These are phyloP conservation scores for Silurus meridionalis DNA, from an alignment of 2,113 vertebrate genomes.

Conservation along the genomic window DNA sequence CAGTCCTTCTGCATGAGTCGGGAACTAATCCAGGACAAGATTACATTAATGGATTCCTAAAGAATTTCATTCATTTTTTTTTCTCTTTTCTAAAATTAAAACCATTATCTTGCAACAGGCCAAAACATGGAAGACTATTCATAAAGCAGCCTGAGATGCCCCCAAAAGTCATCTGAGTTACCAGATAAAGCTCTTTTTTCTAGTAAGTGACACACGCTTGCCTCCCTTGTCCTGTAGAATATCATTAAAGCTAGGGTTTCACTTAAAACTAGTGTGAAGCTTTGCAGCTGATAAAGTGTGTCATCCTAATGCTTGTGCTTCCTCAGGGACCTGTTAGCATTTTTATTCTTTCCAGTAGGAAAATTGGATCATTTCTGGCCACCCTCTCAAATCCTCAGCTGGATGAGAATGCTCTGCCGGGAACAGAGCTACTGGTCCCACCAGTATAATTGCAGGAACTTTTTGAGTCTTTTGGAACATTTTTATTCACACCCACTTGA, in stretches of 20 bases:
- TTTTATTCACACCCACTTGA: conserved; percentile 24
- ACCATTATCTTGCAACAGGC: conserved; percentile 65
- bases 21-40: conserved; percentile 73
- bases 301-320: conserved; percentile 51
- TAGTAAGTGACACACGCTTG: conserved; percentile 53
- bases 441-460: conserved; percentile 60
- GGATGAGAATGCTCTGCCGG: conserved; percentile 47
- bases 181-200: conserved; percentile 66
- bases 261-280: conserved; percentile 62
- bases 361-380: conserved; percentile 68
- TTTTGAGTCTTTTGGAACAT: conserved; percentile 22
- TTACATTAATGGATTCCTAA: conserved; percentile 73
- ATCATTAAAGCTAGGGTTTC: conserved; percentile 67
- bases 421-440: conserved; percentile 42
- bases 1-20: conserved; percentile 56
- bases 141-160: conserved; percentile 29
- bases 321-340: conserved; percentile 67
- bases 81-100: conserved; percentile 64
- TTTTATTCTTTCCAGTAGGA: conserved; percentile 61
- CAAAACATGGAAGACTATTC: conserved; percentile 33
- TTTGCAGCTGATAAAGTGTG: conserved; percentile 47
- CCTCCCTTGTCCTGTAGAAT: conserved; percentile 52
- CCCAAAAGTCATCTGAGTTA: conserved; percentile 38
- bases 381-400: conserved; percentile 59
- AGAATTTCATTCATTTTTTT: conserved; percentile 54